Base-by-base conservation (phyloP, 92 coral and sea anemone genomes). In the Epizoanthus stellaris region DNA sequence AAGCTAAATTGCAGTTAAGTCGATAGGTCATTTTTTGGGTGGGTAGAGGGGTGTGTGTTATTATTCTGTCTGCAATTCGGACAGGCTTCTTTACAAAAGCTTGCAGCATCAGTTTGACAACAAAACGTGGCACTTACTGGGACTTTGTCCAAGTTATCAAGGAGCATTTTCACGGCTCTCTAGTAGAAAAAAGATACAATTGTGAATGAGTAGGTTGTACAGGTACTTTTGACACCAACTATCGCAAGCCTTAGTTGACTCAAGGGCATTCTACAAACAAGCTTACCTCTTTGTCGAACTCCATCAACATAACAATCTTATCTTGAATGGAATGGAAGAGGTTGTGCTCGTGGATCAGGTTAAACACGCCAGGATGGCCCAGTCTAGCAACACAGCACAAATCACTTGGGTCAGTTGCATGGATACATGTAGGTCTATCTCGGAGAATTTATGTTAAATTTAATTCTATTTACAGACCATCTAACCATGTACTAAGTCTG, bases 111-210 rank as follows among this genome's bases (percentile, higher is more conserved):
- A 4, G 52, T 45, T 45, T 11, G 20, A 70, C 43, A n/a, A 10
- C 43, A 9, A 23, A 21, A 64, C 23, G 7, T 21, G 70, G 5
- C 45, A 89, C 92, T 91, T 76, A 96, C 99, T 54, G 99, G 91
- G 54, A 96, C 95, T 89, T 94, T 96, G 82, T 94, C 98, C 15
- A 93, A 65, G 87, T 96, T 96, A 74, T 96, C 94, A 70, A 96
- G 81, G 80, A 96, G 92, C 98, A 96, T 96, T 93, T 93, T 91
- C 25, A 93, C 93, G 20, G 99, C 98, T 77, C 91, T 92, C 99
- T 96, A 70, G 30, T 74, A 39, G 47, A 39, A 14, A 20, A 89
- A 52, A 81, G 17, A 58, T 71, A 63, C 21, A 20, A 58, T 53
- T 49, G 13, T 42, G 56, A 80, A 39, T 39, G 14, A 39, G 58